A percentile compares a stretch with the other conserved stretches of the same genome.
Evolutionary conservation across 2,113 vertebrate genomes (phyloP).

Genomic region (Macrotus californicus): DNA sequence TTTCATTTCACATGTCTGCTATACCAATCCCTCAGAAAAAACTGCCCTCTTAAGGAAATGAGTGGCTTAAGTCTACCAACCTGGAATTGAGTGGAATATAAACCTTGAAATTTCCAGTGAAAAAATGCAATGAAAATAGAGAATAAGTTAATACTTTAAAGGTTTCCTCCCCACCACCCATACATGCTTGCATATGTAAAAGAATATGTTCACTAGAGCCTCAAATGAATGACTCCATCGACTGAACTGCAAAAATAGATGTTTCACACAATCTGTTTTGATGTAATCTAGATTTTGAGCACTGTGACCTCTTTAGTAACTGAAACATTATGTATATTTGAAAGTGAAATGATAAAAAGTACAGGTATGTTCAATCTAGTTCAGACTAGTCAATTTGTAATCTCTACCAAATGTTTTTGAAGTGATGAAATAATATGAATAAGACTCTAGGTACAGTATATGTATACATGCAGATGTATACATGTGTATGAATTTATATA

Average conservation of each 20-base stretch:
- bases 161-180: not conserved
- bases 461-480: not conserved
- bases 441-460: not conserved
- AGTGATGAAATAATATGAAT: not conserved
- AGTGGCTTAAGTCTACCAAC: not conserved
- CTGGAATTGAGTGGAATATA: not conserved
- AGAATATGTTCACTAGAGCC: not conserved
- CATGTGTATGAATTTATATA: no score
- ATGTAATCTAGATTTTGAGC: not conserved
- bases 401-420: not conserved
- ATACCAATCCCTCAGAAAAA: not conserved
- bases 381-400: not conserved
- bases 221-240: not conserved
- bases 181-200: slow-evolving; percentile 5
- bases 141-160: slow-evolving; percentile 8
- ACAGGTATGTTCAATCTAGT: not conserved
- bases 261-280: not conserved
- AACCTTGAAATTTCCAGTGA: not conserved
- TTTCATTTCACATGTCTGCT: not conserved
- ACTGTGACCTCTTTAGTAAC: not conserved
- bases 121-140: not conserved
- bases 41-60: not conserved
- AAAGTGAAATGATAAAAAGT: not conserved
- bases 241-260: not conserved
- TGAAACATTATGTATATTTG: not conserved